Percentiles rank a stretch among this genome's conserved stretches.
These are phyloP conservation scores for Drosophila nigritarsus DNA, from an alignment of 2,888 invertebrate genomes.

Conservation along the genomic window DNA sequence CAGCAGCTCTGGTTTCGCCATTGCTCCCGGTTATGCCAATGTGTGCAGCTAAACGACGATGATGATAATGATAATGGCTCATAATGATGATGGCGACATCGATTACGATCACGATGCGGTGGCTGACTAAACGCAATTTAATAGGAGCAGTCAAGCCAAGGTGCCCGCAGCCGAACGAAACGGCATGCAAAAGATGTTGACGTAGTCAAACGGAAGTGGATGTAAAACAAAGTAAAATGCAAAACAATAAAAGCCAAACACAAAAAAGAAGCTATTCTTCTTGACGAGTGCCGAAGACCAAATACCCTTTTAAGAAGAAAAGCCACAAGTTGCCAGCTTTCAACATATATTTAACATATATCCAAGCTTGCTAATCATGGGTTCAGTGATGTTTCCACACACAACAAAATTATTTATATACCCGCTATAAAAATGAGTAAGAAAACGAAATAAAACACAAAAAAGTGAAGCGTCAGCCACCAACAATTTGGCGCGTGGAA, in stretches of 20 bases:
- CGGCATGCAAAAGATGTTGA: constrained; percentile 30
- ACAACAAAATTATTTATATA: not conserved
- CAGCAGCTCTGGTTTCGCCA: not conserved
- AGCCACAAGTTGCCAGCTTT: not conserved
- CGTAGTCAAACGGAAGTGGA: constrained; percentile 59
- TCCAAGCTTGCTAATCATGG: not conserved
- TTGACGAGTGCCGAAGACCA: not conserved
- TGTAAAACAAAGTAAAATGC: constrained; percentile 36
- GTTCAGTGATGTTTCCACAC: not conserved
- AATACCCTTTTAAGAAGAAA: not conserved
- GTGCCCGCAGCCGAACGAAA: no score
- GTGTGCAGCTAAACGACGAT: constrained; percentile 15
- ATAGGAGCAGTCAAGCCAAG: not conserved
- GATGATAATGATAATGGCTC: not conserved
- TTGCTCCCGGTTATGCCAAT: constrained; percentile 11
- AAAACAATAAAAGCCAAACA: constrained; percentile 6
- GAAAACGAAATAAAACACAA: constrained; percentile 7
- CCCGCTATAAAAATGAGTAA: not conserved
- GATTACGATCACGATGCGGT: constrained; percentile 23
- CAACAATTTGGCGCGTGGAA: constrained; percentile 28
- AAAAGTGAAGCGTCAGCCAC: constrained; percentile 33
- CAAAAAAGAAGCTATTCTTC: not conserved
- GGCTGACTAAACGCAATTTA: constrained; percentile 35
- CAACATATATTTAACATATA: not conserved
- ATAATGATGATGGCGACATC: constrained; percentile 18